A percentile compares a stretch with the other conserved stretches of the same genome.
phyloP scores from a whole-genome alignment of 92 coral and sea anemone genomes.

The Zoanthus gigantus region DNA sequence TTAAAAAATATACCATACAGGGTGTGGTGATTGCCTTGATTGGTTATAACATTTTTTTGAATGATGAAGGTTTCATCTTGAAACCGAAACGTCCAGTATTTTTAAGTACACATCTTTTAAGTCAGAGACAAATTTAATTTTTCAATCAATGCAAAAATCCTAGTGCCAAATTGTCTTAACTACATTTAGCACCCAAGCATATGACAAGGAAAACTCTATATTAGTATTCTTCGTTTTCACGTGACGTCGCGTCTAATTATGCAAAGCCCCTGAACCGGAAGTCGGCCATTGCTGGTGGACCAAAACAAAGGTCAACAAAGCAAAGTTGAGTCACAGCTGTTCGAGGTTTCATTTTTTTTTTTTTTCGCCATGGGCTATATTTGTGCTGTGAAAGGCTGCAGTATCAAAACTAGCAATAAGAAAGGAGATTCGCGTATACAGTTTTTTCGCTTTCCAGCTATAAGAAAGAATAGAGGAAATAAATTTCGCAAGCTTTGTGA shows the following conservation, averaged over 20 bases:
- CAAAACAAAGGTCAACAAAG: not conserved
- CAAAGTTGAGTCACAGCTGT: not conserved
- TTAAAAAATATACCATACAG: no score
- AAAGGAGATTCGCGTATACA: not conserved
- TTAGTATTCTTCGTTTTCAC: slow-evolving; percentile 23
- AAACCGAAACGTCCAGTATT: no score
- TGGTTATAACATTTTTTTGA: no score
- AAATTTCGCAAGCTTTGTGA: slow-evolving; percentile 42
- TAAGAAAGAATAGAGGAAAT: slow-evolving; percentile 47
- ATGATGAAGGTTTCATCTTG: no score
- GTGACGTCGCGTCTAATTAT: slow-evolving; percentile 33
- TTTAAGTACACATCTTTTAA: no score
- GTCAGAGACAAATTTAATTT: no score
- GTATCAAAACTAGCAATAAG: no score
- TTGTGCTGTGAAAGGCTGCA: not conserved
- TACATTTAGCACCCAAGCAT: no score
- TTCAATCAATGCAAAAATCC: no score
- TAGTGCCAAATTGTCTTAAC: no score
- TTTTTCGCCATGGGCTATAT: not conserved
- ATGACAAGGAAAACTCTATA: no score
- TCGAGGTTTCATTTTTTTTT: not conserved
- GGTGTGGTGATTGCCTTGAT: no score
- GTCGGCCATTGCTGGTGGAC: slow-evolving; percentile 5
- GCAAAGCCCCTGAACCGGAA: slow-evolving; percentile 16
- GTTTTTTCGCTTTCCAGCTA: slow-evolving; percentile 59